Evolutionary conservation across 2,888 invertebrate species (phyloP), one percentile per base, ranked within the genome.

Genomic region (Mythimna vitellina): DNA sequence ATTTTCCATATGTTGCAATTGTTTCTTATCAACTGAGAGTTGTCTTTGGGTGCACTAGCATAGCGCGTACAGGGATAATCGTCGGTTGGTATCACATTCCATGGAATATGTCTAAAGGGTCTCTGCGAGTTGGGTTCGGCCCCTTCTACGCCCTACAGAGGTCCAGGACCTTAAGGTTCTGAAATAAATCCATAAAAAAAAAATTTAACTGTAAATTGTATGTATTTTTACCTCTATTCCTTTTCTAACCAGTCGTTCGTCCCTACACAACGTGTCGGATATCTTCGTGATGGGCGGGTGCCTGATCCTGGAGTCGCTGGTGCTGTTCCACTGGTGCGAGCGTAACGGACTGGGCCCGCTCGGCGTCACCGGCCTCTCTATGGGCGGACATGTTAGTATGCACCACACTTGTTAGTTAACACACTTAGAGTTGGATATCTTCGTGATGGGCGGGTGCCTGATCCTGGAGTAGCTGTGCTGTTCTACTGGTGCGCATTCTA

Each of bases 221-320:
- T n/a, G 6, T 46, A 17, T 17, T 17, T 46, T 17, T 46, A 20
- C 17, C 17, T 6, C 46, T 46, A 20, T 20, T 17, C 12, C 4
- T 58, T 58, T 32, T 20, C 35, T 58, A 9, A n/a, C 32, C 92
- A 98, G 98, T 75, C 98, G 99, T 51, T 99, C 99, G 2, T 98
- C 98, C 87, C 97, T 99, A 65, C 98, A 98, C 91, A 98, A 99
- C 95, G 99, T 99, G 6, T 98, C 99, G 29, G 99, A 99, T 93
- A 98, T 99, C 91, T 99, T 99, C 96, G 98, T 99, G 82, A 99
- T 99, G 99, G 99, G 99, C 72, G 99, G 99, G 58, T 99, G 99
- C 89, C 96, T 99, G 74, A 98, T 99, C 80, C 96, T 99, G 87
- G 99, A 99, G 96, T 98, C 98, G 56, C 95, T 99, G 85, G 99